phyloP scores from a whole-genome alignment of 2,888 invertebrate genomes.

The Eremobia ochroleuca region DNA sequence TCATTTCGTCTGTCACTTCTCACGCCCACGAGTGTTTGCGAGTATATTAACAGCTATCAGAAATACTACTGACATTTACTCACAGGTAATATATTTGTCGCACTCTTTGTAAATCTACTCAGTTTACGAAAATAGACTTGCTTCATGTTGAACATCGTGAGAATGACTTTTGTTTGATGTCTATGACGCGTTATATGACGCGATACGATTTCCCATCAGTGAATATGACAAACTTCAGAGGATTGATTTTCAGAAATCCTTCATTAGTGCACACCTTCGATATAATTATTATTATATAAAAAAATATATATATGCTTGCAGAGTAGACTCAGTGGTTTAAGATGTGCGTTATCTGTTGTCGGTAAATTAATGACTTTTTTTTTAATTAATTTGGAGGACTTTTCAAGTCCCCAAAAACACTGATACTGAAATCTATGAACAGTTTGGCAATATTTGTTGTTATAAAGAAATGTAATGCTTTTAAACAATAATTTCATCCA shows the following conservation, averaged over 20 bases:
- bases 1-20: conserved; percentile 9
- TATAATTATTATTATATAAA: neutral
- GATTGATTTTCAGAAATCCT: neutral
- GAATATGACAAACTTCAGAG: neutral
- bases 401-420: neutral
- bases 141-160: neutral
- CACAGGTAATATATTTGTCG: conserved; percentile 11
- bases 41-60: conserved; percentile 29
- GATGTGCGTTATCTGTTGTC: neutral
- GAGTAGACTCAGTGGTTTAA: neutral
- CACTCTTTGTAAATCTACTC: conserved; percentile 21
- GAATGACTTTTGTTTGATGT: neutral
- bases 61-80: conserved; percentile 1
- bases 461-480: neutral
- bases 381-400: no score
- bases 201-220: neutral
- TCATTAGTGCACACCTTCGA: neutral
- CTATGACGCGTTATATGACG: no score
- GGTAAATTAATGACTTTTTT: neutral
- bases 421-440: neutral
- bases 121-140: conserved; percentile 7
- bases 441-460: neutral
- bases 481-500: neutral
- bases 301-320: no score
- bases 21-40: conserved; percentile 13